Evolutionary conservation across 2,113 vertebrate species (phyloP), one percentile per base, ranked within the genome.

Genomic region (Hippocampus mohnikei): DNA sequence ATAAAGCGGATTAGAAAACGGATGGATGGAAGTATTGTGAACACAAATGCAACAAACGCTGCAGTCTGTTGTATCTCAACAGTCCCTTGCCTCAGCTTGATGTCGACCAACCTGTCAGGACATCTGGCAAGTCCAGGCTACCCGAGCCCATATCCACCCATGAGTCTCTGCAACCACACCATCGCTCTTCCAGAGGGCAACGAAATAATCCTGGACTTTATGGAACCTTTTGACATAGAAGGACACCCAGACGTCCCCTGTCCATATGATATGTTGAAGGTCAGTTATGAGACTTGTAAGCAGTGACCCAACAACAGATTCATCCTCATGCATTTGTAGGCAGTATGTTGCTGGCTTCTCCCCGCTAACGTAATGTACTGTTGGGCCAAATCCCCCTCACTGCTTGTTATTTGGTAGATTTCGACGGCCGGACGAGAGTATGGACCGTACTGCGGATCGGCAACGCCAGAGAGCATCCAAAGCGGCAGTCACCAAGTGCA

Each of bases 191-290:
- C 91, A 37, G 89, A 94, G 20, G 93, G 94, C 20, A 93, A 93
- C 90, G 81, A 82, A 46, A 52, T 95, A 70, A 58, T 41, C 5
- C 81, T 95, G 76, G 91, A 93, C 40, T 96, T 96, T 18, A 66
- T 78, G 81, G 91, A 87, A 55, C 79, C 87, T 29, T 96, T 95
- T 62, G 89, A 95, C 1, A 80, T 95, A 60, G 94, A 94, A 81
- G 71, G 85, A 69, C 93, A 94, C 79, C 90, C 81, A 0, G 82
- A 90, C 0, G 78, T 60, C 46, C 86, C 75, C 27, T 94, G 93
- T 83, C 94, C 92, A 5, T 96, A 91, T 0, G 94, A 94, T 66
- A 79, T 83, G 70, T 82, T 95, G 62, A 93, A 92, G 94, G 93
- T 96, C 69, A 69, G 89, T 78, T 40, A 44, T 15, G 69, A 69